Evolutionary conservation across 2,113 vertebrate genomes (phyloP), one percentile per base, ranked within the genome.

Genomic region (Cebus imitator): DNA sequence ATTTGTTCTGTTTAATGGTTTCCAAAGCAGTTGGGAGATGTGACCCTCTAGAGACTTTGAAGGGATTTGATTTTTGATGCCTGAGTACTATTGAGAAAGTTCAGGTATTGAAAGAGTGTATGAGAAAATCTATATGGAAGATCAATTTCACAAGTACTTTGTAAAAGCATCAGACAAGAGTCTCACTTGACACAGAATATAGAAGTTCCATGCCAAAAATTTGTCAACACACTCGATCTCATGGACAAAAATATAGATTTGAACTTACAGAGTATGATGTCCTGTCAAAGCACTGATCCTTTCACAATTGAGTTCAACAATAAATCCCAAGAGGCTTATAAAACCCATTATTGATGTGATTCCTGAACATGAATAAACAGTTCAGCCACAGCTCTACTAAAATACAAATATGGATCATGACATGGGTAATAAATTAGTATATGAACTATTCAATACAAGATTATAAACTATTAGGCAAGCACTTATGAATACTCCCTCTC

Each of bases 181-280:
- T 97, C 92, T 98, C 97, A 97, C 94, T 98, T 97, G 95, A 98
- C 97, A 96, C 78, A 2, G 6, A 98, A 94, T 97, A 93, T 86
- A 96, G 93, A 96, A 90, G 93, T 92, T 89, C 87, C 95, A 50
- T 98, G 98, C 98, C 98, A 98, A 98, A 98, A 98, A 98, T 97
- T 96, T 98, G 97, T 99, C 98, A 98, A 97, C 96, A 97, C 95
- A 73, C 52, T 97, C 30, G n/a, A 37, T 97, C 97, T 88, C 93
- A 84, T 86, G 96, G 97, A 89, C 97, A 98, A 97, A 84, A 98
- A 97, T 98, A 98, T 89, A 97, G 95, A 98, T 98, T 97, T 98
- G 91, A 98, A 96, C 86, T 97, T 98, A 97, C 70, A 97, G 80
- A 91, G 83, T 94, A 90, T 97, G 91, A 98, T 98, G 87, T 93